phyloP scores from a whole-genome alignment of 2,797 vertebrate genomes.

The Eidolon dupreanum region DNA sequence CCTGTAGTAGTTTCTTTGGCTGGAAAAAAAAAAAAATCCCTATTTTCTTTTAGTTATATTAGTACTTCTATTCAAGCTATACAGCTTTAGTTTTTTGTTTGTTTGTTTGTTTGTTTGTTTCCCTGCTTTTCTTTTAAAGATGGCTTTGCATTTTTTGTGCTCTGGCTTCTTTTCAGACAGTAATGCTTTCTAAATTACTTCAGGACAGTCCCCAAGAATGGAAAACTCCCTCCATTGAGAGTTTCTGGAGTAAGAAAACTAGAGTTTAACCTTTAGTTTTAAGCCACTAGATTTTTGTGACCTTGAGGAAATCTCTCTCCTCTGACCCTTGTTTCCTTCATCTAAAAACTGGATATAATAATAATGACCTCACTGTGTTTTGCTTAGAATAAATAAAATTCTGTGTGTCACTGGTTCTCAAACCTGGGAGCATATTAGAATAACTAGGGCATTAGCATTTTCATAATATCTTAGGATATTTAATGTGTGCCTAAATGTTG shows the following conservation, averaged over 20 bases:
- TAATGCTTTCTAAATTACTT: neutral
- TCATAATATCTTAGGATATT: neutral
- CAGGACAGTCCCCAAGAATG: neutral
- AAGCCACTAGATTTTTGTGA: neutral
- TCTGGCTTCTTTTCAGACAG: neutral
- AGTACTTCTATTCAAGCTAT: neutral
- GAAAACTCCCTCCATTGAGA: neutral
- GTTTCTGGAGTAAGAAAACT: neutral
- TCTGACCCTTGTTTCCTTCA: neutral
- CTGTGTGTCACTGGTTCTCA: neutral
- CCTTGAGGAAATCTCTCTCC: neutral
- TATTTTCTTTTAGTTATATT: neutral
- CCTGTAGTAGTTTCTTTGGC: neutral
- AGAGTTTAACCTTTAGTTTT: neutral
- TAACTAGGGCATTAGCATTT: neutral
- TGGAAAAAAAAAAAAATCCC: neutral
- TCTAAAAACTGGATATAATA: neutral
- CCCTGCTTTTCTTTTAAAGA: neutral
- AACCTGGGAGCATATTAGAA: neutral
- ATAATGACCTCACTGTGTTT: neutral
- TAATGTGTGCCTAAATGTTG: neutral
- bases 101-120: neutral
- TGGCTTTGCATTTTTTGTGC: neutral
- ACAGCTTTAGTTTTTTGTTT: neutral
- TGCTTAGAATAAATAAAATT: neutral